Evolutionary conservation across 2,113 vertebrate genomes (phyloP).

Genomic region (Merops nubicus): DNA sequence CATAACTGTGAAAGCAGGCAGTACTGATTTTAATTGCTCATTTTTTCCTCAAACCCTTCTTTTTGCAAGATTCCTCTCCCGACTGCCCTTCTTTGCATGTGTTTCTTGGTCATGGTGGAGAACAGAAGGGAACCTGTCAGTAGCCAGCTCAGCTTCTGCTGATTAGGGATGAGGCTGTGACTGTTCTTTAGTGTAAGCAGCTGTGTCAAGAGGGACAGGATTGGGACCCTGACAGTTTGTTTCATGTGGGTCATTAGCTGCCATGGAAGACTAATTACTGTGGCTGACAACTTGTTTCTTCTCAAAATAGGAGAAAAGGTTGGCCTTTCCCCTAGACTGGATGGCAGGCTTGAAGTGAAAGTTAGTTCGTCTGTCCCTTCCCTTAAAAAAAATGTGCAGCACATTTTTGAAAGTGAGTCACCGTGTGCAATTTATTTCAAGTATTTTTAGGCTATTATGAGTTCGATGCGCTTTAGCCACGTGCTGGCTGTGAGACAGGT

Average conservation of each 20-base stretch:
- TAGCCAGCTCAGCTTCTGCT: not conserved
- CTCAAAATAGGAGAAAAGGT: not conserved
- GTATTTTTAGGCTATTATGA: not conserved
- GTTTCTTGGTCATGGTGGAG: not conserved
- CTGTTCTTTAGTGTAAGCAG: not conserved
- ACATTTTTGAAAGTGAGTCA: slow-evolving; percentile 27
- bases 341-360: not conserved
- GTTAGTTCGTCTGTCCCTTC: slow-evolving; percentile 12
- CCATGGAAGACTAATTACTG: not conserved
- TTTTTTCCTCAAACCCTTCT: not conserved
- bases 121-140: not conserved
- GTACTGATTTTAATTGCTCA: not conserved
- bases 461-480: not conserved
- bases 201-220: not conserved
- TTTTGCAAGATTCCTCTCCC: not conserved
- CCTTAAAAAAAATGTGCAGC: slow-evolving; percentile 18
- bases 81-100: fast-evolving
- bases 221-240: not conserved
- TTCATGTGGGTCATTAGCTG: not conserved
- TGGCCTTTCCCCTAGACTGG: not conserved
- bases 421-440: slow-evolving; percentile 17
- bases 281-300: not conserved
- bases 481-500: not conserved
- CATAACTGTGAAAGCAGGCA: not conserved
- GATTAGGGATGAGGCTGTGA: not conserved